phyloP scores from a whole-genome alignment of 37 sponge, comb jelly and placozoan species.

The Lycopodina hypogea region DNA sequence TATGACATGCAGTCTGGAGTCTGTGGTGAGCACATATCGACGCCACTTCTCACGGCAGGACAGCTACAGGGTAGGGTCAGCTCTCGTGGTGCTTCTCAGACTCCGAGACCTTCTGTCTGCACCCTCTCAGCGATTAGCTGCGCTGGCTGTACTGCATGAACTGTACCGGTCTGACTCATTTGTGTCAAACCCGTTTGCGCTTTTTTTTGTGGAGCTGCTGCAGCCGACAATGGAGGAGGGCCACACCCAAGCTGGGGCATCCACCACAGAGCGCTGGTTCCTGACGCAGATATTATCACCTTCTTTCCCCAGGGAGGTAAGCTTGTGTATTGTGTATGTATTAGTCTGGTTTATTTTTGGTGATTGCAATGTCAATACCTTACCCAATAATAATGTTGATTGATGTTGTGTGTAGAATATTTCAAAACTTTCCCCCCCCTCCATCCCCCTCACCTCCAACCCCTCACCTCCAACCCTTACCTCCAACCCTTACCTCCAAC shows the following conservation, averaged over 20 bases:
- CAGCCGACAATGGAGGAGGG: slow-evolving; percentile 47
- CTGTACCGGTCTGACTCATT: slow-evolving; percentile 76
- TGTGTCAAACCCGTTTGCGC: slow-evolving; percentile 80
- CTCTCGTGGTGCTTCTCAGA: slow-evolving; percentile 79
- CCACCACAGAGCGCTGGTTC: slow-evolving; percentile 48
- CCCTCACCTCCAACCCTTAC: not conserved
- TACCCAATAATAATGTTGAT: not conserved
- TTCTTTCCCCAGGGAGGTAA: slow-evolving; percentile 44
- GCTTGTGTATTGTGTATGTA: not conserved
- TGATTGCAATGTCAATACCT: not conserved
- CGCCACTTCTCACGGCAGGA: slow-evolving; percentile 77
- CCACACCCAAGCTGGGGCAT: slow-evolving; percentile 16
- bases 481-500: not conserved
- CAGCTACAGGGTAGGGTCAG: slow-evolving; percentile 85
- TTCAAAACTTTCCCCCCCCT: not conserved
- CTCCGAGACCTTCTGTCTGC: slow-evolving; percentile 82
- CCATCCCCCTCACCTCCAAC: not conserved
- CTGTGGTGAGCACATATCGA: slow-evolving; percentile 60
- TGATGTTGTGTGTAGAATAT: no score
- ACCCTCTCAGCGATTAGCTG: slow-evolving; percentile 82
- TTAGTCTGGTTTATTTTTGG: not conserved
- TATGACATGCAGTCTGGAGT: slow-evolving; percentile 64
- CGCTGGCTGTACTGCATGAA: slow-evolving; percentile 83
- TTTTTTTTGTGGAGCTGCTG: slow-evolving; percentile 79
- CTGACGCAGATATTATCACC: slow-evolving; percentile 57